Base-by-base conservation (phyloP, 2,888 invertebrate species). In the Nebria brevicollis region DNA sequence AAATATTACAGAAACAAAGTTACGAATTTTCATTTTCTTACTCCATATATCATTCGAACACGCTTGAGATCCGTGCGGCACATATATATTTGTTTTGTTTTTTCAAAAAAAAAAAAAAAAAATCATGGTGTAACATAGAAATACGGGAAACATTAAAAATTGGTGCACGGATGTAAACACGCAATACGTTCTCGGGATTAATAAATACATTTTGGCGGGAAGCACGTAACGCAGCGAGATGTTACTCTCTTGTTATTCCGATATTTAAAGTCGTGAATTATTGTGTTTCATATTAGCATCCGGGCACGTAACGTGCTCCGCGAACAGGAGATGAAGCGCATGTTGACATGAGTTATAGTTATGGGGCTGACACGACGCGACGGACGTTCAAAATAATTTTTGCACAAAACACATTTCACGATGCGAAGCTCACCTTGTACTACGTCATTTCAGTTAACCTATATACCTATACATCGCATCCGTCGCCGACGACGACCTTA, bases 241-340 rank as follows among this genome's bases (percentile, higher is more conserved):
- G 54, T 54, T 54, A 54, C 42, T 13, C n/a, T 73, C 42, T 73
- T 43, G 43, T 73, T 74, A 41, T 64, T 54, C 74, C 42, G 54
- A 54, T 74, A 74, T 74, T 54, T 74, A 64, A 74, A 54, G 54
- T 64, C 15, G 64, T 74, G 25, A 74, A 74, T 25, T 74, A 74
- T 74, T 74, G 64, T 66, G 76, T 66, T 76, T 66, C 54, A 66
- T 66, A 66, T 66, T 76, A 76, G 76, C 42, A 66, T 66, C 42
- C 15, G 26, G 3, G 68, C 76, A 76, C 20, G 66, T 42, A 73
- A 41, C 41, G 26, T 15, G 26, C 26, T 68, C 20, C 2, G 26
- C 42, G 73, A n/a, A 41, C 73, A 41, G n/a, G 13, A 73, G 42
- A 73, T 34, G 73, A 70, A 70, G 26, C 34, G 70, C 54, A 54